Evolutionary conservation across 2,797 vertebrate species (phyloP).

Genomic region (Bucorvus abyssinicus): DNA sequence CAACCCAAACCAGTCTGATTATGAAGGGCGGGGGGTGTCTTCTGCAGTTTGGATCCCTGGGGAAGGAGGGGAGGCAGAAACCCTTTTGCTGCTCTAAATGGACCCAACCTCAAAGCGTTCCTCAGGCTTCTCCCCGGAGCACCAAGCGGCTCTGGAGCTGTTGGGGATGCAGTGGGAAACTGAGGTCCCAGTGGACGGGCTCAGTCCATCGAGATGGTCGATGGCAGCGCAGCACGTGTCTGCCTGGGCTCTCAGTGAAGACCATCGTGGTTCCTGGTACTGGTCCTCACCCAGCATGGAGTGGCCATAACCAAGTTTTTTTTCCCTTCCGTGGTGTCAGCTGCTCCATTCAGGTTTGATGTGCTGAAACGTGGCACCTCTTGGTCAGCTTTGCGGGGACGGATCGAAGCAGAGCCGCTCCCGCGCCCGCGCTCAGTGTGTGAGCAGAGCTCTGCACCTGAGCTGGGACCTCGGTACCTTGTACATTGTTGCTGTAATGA

Average conservation of each 20-base stretch:
- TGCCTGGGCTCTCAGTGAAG: fast-evolving
- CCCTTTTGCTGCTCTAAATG: neutral
- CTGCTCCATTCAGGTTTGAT: neutral
- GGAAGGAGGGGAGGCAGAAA: neutral
- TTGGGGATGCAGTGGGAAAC: neutral
- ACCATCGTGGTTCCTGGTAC: fast-evolving
- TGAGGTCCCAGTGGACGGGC: no score
- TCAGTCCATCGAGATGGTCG: fast-evolving
- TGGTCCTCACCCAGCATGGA: neutral
- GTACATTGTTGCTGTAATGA: neutral
- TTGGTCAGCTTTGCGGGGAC: no score
- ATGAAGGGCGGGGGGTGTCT: neutral
- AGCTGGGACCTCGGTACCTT: neutral
- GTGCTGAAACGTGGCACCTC: neutral
- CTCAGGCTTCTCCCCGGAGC: neutral
- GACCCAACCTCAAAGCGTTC: neutral
- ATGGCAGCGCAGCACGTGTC: fast-evolving
- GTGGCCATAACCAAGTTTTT: neutral
- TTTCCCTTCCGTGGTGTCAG: neutral
- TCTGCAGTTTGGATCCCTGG: neutral
- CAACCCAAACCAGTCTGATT: neutral
- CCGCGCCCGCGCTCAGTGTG: no score
- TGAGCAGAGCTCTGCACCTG: neutral
- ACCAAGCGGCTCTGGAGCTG: fast-evolving
- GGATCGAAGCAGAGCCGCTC: no score